Evolutionary conservation across 2,888 invertebrate species (phyloP), one percentile per base, ranked within the genome.

Genomic region (Tribolium freemani): DNA sequence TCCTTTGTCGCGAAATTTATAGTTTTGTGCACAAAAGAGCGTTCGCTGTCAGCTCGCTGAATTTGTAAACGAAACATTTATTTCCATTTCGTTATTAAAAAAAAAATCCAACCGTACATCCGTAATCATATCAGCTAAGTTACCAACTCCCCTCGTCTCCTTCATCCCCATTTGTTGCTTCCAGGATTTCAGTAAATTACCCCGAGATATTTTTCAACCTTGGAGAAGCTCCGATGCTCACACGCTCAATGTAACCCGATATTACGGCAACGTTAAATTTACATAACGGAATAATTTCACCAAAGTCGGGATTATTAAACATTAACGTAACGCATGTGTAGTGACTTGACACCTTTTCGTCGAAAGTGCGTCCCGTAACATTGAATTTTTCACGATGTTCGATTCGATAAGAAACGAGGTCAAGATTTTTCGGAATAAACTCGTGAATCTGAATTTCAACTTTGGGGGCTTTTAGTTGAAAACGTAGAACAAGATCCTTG

Each of bases 261-360:
- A 58, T 58, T 45, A 13, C 58, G 5, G 20, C 16, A 20, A 58
- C 45, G 44, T 13, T 56, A 38, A 58, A 58, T 58, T 58, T 58
- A 58, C 58, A 58, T 58, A 58, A 58, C 45, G 16, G 58, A 16
- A 58, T 58, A 58, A 58, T 58, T 58, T 58, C 45, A 21, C 57
- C 26, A 26, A 57, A 57, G 51, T 16, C 8, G 1, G 21, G 54
- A 54, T 54, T 51, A 54, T 54, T 54, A 54, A 31, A 11, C 31
- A 30, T 54, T 20, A 10, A 11, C 4, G 31, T 11, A 54, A 54
- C 54, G 54, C 26, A 54, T 54, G 31, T 54, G 54, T n/a, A 10
- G 54, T 30, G 54, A 54, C 54, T 54, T 54, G 54, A 54, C 54
- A 30, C 31, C 31, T 54, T 6, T 9, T 38, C 31, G 6, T 38